Evolutionary conservation across 2,888 invertebrate genomes (phyloP).

Genomic region (Eulithis prunata): DNA sequence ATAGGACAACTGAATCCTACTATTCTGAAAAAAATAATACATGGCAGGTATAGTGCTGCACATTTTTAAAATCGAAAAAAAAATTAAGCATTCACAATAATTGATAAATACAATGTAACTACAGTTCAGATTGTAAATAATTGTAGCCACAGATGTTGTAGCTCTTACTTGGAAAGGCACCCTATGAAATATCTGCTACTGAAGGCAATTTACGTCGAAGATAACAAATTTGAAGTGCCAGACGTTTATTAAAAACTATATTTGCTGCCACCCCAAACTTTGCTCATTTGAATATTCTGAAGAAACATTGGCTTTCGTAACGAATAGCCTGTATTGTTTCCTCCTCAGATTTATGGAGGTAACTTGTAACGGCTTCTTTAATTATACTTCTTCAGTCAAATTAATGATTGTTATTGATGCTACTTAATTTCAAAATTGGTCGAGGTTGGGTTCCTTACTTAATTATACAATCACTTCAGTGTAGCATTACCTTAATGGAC

Average conservation of each 20-base stretch:
- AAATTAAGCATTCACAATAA: background rate
- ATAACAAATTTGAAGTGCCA: slow-evolving; percentile 69
- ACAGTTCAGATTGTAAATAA: background rate
- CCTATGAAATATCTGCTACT: slow-evolving; percentile 19
- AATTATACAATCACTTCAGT: slow-evolving; percentile 54
- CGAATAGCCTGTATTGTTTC: slow-evolving; percentile 81
- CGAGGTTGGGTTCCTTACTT: slow-evolving; percentile 54
- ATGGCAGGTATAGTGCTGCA: too few relatives aligned
- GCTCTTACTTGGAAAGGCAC: background rate
- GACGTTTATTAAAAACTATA: slow-evolving; percentile 77
- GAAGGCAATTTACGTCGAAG: slow-evolving; percentile 52
- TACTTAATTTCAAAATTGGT: slow-evolving; percentile 70
- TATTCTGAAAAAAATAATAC: too few relatives aligned
- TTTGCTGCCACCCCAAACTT: slow-evolving; percentile 72
- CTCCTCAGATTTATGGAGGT: slow-evolving; percentile 82
- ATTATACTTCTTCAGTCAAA: slow-evolving; percentile 82
- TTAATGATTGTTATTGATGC: slow-evolving; percentile 82
- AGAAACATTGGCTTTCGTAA: slow-evolving; percentile 75
- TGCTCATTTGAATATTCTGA: slow-evolving; percentile 77
- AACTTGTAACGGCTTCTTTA: slow-evolving; percentile 84
- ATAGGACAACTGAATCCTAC: too few relatives aligned
- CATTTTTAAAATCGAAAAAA: background rate
- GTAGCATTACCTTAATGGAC: slow-evolving; percentile 41
- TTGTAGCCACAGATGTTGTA: background rate
- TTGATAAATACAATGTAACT: too few relatives aligned